phyloP scores from a whole-genome alignment of 1,140 invertebrate species.

The Aphis gossypii region DNA sequence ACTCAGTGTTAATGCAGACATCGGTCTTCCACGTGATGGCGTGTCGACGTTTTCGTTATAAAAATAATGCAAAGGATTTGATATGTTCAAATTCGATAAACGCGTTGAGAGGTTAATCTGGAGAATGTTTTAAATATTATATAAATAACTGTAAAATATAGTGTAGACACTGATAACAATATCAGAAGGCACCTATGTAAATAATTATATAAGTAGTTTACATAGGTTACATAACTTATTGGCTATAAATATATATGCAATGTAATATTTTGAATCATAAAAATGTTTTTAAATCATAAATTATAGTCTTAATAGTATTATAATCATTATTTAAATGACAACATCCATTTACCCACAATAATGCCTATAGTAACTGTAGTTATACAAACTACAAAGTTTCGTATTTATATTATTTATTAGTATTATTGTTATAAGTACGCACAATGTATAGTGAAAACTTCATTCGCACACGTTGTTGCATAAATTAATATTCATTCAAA shows the following conservation, averaged over 20 bases:
- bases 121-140: not conserved
- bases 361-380: not conserved
- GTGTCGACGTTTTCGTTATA: constrained; percentile 18
- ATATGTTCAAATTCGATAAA: constrained; percentile 28
- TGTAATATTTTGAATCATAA: too few relatives aligned
- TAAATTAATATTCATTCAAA: constrained; percentile 10
- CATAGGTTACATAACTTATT: too few relatives aligned
- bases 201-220: too few relatives aligned
- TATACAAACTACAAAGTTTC: not conserved
- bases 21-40: not conserved
- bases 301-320: not conserved
- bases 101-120: constrained; percentile 37
- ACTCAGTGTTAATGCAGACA: constrained; percentile 34
- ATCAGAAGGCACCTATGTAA: not conserved
- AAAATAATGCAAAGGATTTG: constrained; percentile 41
- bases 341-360: not conserved
- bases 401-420: not conserved
- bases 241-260: too few relatives aligned
- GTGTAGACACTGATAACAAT: not conserved
- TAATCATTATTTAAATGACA: not conserved
- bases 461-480: not conserved
- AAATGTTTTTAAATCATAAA: too few relatives aligned
- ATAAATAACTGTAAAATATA: not conserved
- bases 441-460: not conserved
- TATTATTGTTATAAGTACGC: not conserved